Evolutionary conservation across 2,888 invertebrate genomes (phyloP).

Genomic region (Cheilosia vernalis): DNA sequence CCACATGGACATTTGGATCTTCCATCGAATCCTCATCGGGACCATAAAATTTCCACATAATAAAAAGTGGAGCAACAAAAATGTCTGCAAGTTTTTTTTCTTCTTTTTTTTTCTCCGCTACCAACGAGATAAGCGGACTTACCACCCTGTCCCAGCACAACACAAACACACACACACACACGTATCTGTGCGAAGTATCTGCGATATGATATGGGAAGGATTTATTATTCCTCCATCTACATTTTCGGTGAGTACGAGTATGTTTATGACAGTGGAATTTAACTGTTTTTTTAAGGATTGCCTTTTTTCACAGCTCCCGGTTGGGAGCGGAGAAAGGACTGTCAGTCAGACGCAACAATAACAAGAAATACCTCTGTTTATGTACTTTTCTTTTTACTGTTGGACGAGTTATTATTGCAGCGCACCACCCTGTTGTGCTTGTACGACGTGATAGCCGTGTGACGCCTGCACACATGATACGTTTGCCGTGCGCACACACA

Average conservation of each 20-base stretch:
- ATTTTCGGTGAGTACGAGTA: slow-evolving; percentile 43
- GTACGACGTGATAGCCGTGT: slow-evolving; percentile 23
- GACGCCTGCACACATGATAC: slow-evolving; percentile 47
- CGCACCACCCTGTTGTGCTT: neutral
- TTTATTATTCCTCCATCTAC: slow-evolving; percentile 64
- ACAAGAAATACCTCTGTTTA: slow-evolving; percentile 26
- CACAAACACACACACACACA: neutral
- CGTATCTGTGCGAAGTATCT: slow-evolving; percentile 55
- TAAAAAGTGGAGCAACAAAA: slow-evolving; percentile 67
- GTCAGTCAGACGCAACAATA: slow-evolving; percentile 31
- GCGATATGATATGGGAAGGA: slow-evolving; percentile 70
- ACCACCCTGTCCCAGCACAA: neutral
- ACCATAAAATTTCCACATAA: slow-evolving; percentile 71
- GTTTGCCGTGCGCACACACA: neutral
- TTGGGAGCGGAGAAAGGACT: neutral
- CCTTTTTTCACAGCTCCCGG: neutral
- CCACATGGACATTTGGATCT: slow-evolving; percentile 50
- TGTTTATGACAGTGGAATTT: slow-evolving; percentile 73
- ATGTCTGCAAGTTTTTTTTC: slow-evolving; percentile 44
- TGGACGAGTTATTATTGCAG: slow-evolving; percentile 45
- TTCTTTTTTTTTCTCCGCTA: neutral
- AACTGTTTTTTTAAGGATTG: slow-evolving; percentile 61
- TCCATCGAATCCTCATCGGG: slow-evolving; percentile 66
- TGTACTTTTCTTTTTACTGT: slow-evolving; percentile 4
- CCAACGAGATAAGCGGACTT: slow-evolving; percentile 30